Evolutionary conservation across 2,888 invertebrate species (phyloP).

Genomic region (Phorcus lineatus): DNA sequence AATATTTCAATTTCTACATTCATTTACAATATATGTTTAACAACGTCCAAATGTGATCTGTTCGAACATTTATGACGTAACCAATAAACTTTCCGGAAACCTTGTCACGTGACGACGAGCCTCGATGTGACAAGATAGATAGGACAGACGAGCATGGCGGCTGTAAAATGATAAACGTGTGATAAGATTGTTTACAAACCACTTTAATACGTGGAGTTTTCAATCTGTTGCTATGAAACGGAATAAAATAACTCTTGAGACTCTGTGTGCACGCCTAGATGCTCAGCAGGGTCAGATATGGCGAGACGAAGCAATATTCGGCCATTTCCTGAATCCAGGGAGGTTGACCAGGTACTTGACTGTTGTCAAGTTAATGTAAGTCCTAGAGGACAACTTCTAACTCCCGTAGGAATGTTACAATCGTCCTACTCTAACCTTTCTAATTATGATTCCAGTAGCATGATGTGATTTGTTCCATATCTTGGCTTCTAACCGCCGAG

Average conservation of each 20-base stretch:
- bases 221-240: neutral
- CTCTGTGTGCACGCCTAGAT: neutral
- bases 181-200: neutral
- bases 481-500: too few relatives aligned
- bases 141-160: neutral
- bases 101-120: neutral
- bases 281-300: neutral
- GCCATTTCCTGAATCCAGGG: neutral
- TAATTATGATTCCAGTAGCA: too few relatives aligned
- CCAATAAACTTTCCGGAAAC: neutral
- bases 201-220: neutral
- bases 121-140: neutral
- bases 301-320: neutral
- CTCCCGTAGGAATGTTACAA: too few relatives aligned
- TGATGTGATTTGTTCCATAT: too few relatives aligned
- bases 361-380: neutral
- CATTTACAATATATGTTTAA: too few relatives aligned
- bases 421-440: too few relatives aligned
- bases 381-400: too few relatives aligned
- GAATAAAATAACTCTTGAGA: neutral
- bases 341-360: neutral
- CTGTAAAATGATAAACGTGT: neutral
- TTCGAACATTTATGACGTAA: neutral
- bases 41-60: too few relatives aligned
- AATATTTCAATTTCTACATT: too few relatives aligned